phyloP scores from a whole-genome alignment of 2,888 invertebrate genomes.

The Nasonia oneida region DNA sequence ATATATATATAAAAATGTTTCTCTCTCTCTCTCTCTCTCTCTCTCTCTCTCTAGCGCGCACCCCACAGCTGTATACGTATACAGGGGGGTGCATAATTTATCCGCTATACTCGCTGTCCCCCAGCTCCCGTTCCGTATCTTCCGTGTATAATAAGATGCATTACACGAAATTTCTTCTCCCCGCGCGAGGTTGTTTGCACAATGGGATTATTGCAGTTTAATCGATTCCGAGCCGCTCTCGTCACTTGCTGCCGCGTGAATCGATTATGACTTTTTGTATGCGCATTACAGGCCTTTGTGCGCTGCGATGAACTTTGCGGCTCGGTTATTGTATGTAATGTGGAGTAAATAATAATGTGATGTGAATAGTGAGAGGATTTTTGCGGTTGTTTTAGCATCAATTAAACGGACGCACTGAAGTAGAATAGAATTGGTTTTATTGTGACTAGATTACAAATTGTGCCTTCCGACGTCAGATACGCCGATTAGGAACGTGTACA shows the following conservation, averaged over 20 bases:
- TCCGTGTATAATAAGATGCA: conserved; percentile 68
- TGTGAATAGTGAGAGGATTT: too few species aligned
- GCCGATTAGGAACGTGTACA: conserved; percentile 77
- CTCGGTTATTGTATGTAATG: too few species aligned
- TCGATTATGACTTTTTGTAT: conserved; percentile 44
- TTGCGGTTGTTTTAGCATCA: background rate
- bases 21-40: too few species aligned
- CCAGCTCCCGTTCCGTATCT: background rate
- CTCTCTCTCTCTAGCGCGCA: too few species aligned
- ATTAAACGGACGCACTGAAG: conserved; percentile 13
- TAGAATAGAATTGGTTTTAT: conserved; percentile 79
- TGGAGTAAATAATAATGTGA: too few species aligned
- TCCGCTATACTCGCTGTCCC: conserved; percentile 65
- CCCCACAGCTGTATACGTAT: background rate
- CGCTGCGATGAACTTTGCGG: background rate
- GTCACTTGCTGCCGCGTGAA: conserved; percentile 40
- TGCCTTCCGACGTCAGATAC: conserved; percentile 75
- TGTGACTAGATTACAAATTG: conserved; percentile 79
- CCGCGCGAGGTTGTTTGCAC: conserved; percentile 50
- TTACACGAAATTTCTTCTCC: conserved; percentile 63
- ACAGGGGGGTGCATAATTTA: conserved; percentile 78
- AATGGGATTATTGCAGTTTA: conserved; percentile 61
- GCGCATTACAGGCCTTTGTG: background rate
- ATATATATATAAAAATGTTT: too few species aligned
- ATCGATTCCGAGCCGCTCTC: conserved; percentile 47